Conservation (phyloP, 53 echinoderm and acorn worm genomes). For the Apostichopus leukothele region DNA sequence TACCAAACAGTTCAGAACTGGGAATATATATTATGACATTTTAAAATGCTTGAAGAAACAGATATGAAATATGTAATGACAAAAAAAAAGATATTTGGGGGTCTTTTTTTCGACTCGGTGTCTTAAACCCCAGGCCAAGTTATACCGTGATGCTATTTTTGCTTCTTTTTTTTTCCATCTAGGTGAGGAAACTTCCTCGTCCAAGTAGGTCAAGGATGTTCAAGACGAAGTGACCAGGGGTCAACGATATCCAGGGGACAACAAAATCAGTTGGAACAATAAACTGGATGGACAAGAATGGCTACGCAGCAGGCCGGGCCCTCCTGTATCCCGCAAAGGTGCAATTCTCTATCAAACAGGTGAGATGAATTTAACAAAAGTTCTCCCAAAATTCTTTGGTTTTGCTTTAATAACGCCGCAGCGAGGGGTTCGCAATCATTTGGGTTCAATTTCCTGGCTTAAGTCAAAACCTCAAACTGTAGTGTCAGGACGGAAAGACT, state of each 20-base stretch:
- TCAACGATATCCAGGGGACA: neutral
- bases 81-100: neutral
- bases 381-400: neutral
- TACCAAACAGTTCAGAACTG: neutral
- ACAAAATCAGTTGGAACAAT: neutral
- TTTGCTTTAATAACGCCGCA: neutral
- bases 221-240: neutral
- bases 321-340: neutral
- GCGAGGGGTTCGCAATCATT: too few species aligned
- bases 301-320: neutral
- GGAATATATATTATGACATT: too few species aligned
- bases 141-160: conserved; percentile 20
- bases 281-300: neutral
- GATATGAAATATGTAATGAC: neutral
- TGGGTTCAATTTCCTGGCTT: too few species aligned
- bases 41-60: too few species aligned
- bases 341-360: neutral
- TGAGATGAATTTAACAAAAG: neutral
- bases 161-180: neutral
- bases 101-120: neutral
- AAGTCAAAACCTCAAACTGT: too few species aligned
- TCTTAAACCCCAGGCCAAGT: conserved; percentile 1
- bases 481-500: too few species aligned
- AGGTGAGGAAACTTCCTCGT: too few species aligned
- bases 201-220: conserved; percentile 25